Conservation (phyloP, 2,113 vertebrate species). For the Forbesichthys papilliferus region DNA sequence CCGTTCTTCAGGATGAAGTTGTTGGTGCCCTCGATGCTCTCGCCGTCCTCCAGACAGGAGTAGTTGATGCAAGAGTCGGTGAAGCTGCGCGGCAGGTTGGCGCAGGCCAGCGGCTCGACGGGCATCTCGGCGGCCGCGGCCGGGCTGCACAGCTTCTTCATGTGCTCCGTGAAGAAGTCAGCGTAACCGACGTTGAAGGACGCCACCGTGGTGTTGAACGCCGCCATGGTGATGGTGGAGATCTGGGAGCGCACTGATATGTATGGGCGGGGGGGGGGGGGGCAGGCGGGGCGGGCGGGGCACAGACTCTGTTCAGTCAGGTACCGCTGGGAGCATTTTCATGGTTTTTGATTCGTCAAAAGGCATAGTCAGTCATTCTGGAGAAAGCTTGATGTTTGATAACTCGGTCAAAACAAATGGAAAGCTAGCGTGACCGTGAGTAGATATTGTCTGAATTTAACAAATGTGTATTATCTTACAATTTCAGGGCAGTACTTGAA, state of each 20-base stretch:
- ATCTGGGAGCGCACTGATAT: constrained; percentile 93
- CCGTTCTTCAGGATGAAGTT: constrained; percentile 98
- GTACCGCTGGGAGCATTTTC: too few relatives aligned
- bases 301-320: too few relatives aligned
- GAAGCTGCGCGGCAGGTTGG: constrained; percentile 95
- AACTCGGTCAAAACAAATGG: too few relatives aligned
- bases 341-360: too few relatives aligned
- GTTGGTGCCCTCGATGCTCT: constrained; percentile 95
- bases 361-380: too few relatives aligned
- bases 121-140: constrained; percentile 87
- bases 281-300: not conserved
- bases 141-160: constrained; percentile 96
- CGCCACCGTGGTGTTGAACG: constrained; percentile 96
- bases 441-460: too few relatives aligned
- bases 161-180: constrained; percentile 97
- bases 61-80: constrained; percentile 99
- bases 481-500: too few relatives aligned
- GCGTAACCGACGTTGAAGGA: constrained; percentile 98
- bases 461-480: too few relatives aligned
- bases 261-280: not conserved
- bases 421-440: too few relatives aligned
- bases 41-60: constrained; percentile 92
- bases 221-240: constrained; percentile 98
- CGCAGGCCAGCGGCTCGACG: constrained; percentile 89
- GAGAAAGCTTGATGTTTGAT: too few relatives aligned